phyloP scores from a whole-genome alignment of 2,797 vertebrate species.

The Dryobates pubescens region DNA sequence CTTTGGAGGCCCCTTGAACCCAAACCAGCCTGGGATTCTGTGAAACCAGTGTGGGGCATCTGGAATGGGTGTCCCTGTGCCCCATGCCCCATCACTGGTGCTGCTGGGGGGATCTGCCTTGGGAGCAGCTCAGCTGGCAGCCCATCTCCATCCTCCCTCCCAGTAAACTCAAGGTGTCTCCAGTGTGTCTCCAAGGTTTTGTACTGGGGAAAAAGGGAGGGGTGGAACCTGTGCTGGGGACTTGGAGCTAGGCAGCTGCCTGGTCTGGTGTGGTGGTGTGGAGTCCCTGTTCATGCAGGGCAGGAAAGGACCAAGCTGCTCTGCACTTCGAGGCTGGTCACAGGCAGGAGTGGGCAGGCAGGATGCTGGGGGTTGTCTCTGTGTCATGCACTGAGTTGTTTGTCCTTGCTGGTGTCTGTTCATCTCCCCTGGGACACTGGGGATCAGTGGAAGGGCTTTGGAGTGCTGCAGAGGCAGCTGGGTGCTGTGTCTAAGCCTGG shows the following conservation, averaged over 20 bases:
- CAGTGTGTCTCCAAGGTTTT: background rate
- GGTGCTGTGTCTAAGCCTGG: background rate
- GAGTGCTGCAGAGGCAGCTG: rapidly evolving
- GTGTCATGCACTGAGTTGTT: rapidly evolving
- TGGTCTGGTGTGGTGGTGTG: rapidly evolving
- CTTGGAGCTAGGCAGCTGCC: background rate
- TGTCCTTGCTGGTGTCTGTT: background rate
- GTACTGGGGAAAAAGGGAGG: background rate
- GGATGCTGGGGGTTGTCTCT: rapidly evolving
- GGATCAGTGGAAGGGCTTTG: rapidly evolving
- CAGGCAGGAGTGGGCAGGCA: background rate
- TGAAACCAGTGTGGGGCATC: rapidly evolving
- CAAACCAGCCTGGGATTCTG: background rate
- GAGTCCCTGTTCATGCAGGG: rapidly evolving
- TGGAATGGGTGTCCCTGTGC: background rate
- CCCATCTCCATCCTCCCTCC: background rate
- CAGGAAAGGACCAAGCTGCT: background rate
- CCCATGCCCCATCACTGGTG: rapidly evolving
- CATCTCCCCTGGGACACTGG: rapidly evolving
- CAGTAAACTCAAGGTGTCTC: rapidly evolving
- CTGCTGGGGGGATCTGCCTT: background rate
- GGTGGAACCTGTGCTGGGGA: background rate
- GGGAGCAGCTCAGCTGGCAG: rapidly evolving
- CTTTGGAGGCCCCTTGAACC: background rate
- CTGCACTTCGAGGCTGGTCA: rapidly evolving